Evolutionary conservation across 2,888 invertebrate genomes (phyloP).

Genomic region (Electrophaes corylata): DNA sequence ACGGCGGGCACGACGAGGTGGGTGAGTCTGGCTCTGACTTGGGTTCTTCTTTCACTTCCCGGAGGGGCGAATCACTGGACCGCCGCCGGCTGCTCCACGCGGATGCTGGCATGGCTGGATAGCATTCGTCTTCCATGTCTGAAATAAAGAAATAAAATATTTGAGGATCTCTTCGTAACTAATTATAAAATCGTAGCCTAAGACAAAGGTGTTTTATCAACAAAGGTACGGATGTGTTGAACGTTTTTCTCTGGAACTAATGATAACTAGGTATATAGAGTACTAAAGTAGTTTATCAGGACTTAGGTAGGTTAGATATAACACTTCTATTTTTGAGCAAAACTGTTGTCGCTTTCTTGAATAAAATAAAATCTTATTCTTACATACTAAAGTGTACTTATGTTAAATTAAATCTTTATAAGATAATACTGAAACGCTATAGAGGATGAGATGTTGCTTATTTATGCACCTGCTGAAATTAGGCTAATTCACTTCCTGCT

Average conservation of each 20-base stretch:
- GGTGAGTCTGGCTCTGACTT: constrained; percentile 89
- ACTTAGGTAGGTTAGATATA: too few relatives aligned
- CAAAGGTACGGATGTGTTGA: too few relatives aligned
- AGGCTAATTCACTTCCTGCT: constrained; percentile 31
- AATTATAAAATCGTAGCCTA: too few relatives aligned
- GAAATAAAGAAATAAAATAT: constrained; percentile 31
- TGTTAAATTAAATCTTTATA: neutral
- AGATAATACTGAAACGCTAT: neutral
- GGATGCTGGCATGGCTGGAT: constrained; percentile 90
- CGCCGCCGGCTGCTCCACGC: constrained; percentile 76
- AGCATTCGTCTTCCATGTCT: constrained; percentile 97
- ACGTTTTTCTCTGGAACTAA: too few relatives aligned
- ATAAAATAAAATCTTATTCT: too few relatives aligned
- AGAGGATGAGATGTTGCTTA: constrained; percentile 4
- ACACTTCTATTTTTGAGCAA: too few relatives aligned
- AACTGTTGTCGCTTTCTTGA: too few relatives aligned
- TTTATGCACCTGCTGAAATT: constrained; percentile 26
- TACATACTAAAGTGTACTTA: neutral
- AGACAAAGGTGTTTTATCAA: too few relatives aligned
- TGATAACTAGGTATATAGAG: too few relatives aligned
- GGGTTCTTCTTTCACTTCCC: constrained; percentile 90
- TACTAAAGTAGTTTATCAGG: too few relatives aligned
- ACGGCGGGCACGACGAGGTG: constrained; percentile 88
- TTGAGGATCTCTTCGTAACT: neutral
- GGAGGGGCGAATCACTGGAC: constrained; percentile 63